Percentiles rank a stretch among this genome's conserved stretches.
Conservation (phyloP, 2,797 vertebrate species). For the Orientallactaga sibirica region DNA sequence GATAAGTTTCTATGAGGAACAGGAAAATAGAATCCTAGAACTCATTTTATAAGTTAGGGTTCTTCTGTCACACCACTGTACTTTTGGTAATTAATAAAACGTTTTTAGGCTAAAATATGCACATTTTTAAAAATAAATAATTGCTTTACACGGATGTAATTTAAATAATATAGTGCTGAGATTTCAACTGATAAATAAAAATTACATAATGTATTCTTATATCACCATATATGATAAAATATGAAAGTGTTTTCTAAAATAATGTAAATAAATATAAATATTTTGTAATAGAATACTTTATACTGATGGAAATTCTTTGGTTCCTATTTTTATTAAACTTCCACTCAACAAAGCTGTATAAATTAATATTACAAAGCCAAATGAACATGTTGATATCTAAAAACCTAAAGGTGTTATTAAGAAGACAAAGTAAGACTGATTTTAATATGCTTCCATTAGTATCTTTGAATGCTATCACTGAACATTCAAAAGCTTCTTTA, state of each 20-base stretch:
- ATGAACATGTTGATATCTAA: not conserved
- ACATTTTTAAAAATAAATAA: not conserved
- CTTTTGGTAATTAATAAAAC: not conserved
- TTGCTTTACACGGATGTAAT: not conserved
- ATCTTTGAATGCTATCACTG: not conserved
- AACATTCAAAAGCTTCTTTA: not conserved
- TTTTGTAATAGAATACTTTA: not conserved
- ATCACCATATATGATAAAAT: not conserved
- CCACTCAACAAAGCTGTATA: not conserved
- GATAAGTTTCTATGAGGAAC: not conserved
- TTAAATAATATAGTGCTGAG: not conserved
- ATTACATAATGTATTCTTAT: not conserved
- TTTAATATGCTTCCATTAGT: not conserved
- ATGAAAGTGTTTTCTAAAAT: not conserved
- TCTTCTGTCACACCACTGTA: not conserved
- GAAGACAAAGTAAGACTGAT: not conserved
- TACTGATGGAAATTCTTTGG: not conserved
- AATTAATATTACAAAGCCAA: not conserved
- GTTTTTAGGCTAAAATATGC: not conserved
- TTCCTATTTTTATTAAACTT: not conserved
- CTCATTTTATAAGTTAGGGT: not conserved
- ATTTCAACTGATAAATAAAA: constrained; percentile 7
- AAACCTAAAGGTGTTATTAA: not conserved
- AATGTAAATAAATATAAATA: constrained; percentile 6
- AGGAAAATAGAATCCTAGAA: not conserved